These are phyloP conservation scores for Drosophila tanythrix DNA, from an alignment of 2,888 invertebrate genomes.

Conservation along the genomic window DNA sequence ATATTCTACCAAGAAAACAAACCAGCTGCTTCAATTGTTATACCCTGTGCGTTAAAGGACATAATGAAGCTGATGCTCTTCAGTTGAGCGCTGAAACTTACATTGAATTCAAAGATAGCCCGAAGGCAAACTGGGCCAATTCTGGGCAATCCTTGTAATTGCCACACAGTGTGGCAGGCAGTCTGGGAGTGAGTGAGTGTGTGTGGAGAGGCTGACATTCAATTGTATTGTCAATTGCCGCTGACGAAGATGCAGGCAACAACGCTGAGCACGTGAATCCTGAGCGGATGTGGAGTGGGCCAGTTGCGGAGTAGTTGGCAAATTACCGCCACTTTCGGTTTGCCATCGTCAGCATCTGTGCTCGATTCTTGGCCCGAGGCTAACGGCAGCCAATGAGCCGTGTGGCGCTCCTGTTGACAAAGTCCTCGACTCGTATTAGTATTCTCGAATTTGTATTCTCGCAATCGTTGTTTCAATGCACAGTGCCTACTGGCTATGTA, in stretches of 20 bases:
- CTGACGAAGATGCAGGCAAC: slow-evolving; percentile 43
- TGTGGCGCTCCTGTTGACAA: slow-evolving; percentile 73
- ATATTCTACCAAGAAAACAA: background rate
- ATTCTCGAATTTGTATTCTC: slow-evolving; percentile 38
- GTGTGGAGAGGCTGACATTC: slow-evolving; percentile 42
- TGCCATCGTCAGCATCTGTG: slow-evolving; percentile 78
- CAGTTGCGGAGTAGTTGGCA: slow-evolving; percentile 66
- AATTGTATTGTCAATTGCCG: slow-evolving; percentile 63
- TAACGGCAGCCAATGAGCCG: slow-evolving; percentile 76
- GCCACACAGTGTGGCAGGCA: slow-evolving; percentile 45
- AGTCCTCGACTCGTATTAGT: slow-evolving; percentile 50
- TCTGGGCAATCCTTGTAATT: slow-evolving; percentile 73
- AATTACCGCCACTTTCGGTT: slow-evolving; percentile 80
- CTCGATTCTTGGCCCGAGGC: slow-evolving; percentile 77
- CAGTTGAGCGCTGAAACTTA: slow-evolving; percentile 29
- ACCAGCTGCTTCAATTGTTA: slow-evolving; percentile 2
- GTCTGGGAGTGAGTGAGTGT: slow-evolving; percentile 6
- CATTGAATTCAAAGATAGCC: slow-evolving; percentile 33
- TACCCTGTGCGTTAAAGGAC: slow-evolving; percentile 24
- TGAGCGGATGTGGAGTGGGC: slow-evolving; percentile 6
- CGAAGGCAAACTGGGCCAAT: slow-evolving; percentile 42
- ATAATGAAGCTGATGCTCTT: slow-evolving; percentile 36
- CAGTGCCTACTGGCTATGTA: slow-evolving; percentile 50
- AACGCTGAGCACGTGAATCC: slow-evolving; percentile 4
- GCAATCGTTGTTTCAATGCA: slow-evolving; percentile 9